phyloP scores from a whole-genome alignment of 2,797 vertebrate genomes.

The Tapera naevia region DNA sequence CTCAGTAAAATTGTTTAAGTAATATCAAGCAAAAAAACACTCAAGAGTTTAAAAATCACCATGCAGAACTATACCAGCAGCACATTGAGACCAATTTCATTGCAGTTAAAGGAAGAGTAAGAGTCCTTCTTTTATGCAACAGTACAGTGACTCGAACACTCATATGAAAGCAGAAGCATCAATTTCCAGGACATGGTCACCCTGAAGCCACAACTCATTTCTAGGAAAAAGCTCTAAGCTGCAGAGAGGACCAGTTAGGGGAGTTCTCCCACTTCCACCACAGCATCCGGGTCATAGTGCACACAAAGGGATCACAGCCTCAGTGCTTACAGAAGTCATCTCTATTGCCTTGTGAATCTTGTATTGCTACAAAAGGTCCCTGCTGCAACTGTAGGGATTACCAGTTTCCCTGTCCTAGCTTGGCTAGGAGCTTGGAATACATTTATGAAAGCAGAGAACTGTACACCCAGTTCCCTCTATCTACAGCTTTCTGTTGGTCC shows the following conservation, averaged over 20 bases:
- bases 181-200: background rate
- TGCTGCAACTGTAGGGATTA: background rate
- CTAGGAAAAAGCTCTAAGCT: background rate
- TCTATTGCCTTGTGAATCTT: background rate
- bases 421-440: background rate
- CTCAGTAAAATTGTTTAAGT: background rate
- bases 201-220: background rate
- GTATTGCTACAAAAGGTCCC: background rate
- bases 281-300: background rate
- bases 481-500: background rate
- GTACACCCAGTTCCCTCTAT: background rate
- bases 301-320: background rate
- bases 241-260: background rate
- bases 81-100: background rate
- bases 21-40: background rate
- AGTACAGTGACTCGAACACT: background rate
- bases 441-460: background rate
- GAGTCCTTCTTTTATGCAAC: background rate
- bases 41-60: background rate
- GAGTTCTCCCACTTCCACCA: background rate
- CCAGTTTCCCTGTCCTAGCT: background rate
- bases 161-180: background rate
- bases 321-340: fast-evolving
- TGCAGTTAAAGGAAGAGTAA: background rate
- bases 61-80: background rate